Evolutionary conservation across 37 sponge, comb jelly and placozoan genomes (phyloP), one percentile per base, ranked within the genome.

Genomic region (Diacarnus erythraeanus): DNA sequence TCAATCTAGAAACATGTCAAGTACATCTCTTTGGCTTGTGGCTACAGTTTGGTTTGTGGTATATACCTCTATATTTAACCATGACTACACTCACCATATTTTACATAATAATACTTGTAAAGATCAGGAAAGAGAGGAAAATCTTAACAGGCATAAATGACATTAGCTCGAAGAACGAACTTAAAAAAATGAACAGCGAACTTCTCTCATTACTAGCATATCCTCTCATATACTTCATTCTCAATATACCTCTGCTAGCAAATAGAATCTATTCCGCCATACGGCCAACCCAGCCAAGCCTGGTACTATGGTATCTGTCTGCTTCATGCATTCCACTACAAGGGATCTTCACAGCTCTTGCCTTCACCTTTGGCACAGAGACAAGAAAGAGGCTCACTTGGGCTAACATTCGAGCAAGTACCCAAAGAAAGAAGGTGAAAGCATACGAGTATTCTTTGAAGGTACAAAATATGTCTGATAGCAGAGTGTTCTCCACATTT

Each of bases 11-110:
- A 38, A 34, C 43, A 9, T 64, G 74, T 26, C 3, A 9, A 12
- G 3, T 31, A 15, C 61, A 63, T 68, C 30, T 8, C 25, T 34
- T 58, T n/a, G 92, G 84, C 2, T 25, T 64, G 1, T 60, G 70
- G 9, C 59, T 92, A 27, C 75, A 68, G 20, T 80, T 77, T 65
- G 44, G 34, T 10, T 38, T 80, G 12, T 84, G 76, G 77, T 86
- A 79, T 59, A 77, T 83, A 35, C 92, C 92, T 5, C 71, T 83
- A 20, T 38, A 76, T 57, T 57, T 79, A 31, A 60, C 80, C 0
- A 41, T 87, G 26, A 1, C 78, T 41, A 42, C 69, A 0, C 69
- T 86, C 8, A 30, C 67, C 3, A 64, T 77, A 3, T 6, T 69
- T 42, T 87, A 87, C 73, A n/a, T 69, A 42, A 8, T 42, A 3